Evolutionary conservation across 1,140 invertebrate species (phyloP).

Genomic region (Goniozus legneri): DNA sequence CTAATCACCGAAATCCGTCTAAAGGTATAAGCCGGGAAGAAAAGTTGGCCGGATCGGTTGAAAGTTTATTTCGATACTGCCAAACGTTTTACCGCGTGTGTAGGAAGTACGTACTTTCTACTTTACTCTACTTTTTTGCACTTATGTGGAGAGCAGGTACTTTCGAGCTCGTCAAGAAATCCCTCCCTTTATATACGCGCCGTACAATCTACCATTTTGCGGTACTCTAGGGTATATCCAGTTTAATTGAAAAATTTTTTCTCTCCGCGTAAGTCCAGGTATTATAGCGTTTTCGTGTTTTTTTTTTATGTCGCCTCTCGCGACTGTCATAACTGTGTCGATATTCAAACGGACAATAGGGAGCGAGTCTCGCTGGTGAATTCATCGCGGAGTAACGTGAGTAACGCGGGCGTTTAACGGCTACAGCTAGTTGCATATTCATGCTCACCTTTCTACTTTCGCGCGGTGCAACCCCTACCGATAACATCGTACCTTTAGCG

Average conservation of each 20-base stretch:
- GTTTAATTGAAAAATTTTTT: too few species aligned
- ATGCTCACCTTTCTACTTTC: slow-evolving; percentile 26
- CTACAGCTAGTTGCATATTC: slow-evolving; percentile 35
- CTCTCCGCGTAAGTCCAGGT: background rate
- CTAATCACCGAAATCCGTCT: too few species aligned
- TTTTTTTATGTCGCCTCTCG: background rate
- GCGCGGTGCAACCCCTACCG: slow-evolving; percentile 23
- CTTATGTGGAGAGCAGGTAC: slow-evolving; percentile 8
- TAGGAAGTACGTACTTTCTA: slow-evolving; percentile 26
- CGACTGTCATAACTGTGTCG: background rate
- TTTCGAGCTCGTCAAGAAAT: slow-evolving; percentile 8
- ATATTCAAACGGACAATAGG: background rate
- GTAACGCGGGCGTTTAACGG: slow-evolving; percentile 35
- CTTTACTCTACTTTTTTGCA: background rate
- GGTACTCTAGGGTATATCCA: too few species aligned
- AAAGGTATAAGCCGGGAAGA: too few species aligned
- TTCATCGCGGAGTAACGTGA: slow-evolving; percentile 27
- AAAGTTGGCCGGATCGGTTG: too few species aligned
- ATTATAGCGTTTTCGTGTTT: background rate
- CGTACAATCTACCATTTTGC: background rate
- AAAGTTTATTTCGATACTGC: too few species aligned
- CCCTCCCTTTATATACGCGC: slow-evolving; percentile 7
- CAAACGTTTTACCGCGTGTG: too few species aligned
- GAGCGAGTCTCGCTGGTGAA: slow-evolving; percentile 7
- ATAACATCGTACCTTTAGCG: slow-evolving; percentile 30